phyloP scores from a whole-genome alignment of 1,140 invertebrate species.

The Zaprionus capensis region DNA sequence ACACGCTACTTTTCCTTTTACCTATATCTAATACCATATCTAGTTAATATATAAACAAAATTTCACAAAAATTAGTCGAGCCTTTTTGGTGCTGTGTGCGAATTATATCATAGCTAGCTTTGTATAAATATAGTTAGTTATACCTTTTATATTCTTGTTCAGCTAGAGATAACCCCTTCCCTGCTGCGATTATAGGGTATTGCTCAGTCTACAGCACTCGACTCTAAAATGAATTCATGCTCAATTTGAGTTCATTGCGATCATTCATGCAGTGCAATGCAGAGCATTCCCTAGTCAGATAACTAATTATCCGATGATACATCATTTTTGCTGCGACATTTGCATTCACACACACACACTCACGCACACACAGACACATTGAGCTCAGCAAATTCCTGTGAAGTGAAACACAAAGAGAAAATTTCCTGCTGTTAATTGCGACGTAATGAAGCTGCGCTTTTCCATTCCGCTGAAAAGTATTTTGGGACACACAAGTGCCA shows the following conservation, averaged over 20 bases:
- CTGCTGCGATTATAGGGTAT: neutral
- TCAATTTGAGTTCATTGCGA: neutral
- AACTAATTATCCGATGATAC: neutral
- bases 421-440: conserved; percentile 60
- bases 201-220: neutral
- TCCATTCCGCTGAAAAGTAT: conserved; percentile 21
- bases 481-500: conserved; percentile 35
- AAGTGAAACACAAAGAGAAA: conserved; percentile 48
- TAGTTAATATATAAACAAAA: neutral
- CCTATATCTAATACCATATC: neutral
- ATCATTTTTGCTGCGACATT: conserved; percentile 26
- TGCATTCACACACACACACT: neutral
- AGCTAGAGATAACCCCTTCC: too few species aligned
- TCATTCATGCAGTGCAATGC: neutral
- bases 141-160: neutral
- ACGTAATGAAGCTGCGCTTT: conserved; percentile 19
- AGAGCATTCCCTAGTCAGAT: conserved; percentile 6
- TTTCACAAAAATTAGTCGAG: neutral
- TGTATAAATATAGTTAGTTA: neutral
- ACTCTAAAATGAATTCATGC: neutral
- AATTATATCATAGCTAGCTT: neutral
- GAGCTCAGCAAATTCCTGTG: conserved; percentile 24
- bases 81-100: neutral
- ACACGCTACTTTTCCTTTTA: neutral
- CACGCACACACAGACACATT: neutral